phyloP scores from a whole-genome alignment of 2,797 vertebrate genomes.

The Dendrocincla fuliginosa region DNA sequence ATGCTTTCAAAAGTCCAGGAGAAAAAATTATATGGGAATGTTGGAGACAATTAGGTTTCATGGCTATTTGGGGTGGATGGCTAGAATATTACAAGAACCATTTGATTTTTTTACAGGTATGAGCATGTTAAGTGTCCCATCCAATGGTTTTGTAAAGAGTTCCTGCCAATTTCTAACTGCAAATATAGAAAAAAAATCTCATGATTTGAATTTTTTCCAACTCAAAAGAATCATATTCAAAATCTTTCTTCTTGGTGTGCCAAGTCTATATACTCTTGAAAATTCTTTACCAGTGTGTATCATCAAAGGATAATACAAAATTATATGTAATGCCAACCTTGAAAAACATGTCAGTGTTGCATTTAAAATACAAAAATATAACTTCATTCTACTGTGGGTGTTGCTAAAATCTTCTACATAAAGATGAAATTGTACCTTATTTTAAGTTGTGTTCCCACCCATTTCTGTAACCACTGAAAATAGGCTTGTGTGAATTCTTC shows the following conservation, averaged over 20 bases:
- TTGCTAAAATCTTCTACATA: constrained; percentile 6
- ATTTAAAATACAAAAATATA: constrained; percentile 41
- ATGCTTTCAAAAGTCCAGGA: neutral
- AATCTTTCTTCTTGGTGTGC: neutral
- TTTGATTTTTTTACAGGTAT: neutral
- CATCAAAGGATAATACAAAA: constrained; percentile 21
- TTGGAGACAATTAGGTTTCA: neutral
- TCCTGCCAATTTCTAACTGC: neutral
- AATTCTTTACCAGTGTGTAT: neutral
- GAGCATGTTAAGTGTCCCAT: neutral
- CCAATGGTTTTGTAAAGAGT: neutral
- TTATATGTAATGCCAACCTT: neutral
- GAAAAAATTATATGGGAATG: neutral
- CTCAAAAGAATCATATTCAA: neutral
- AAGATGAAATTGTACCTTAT: neutral
- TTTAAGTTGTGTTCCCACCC: constrained; percentile 19
- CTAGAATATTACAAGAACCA: neutral
- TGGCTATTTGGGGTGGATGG: neutral
- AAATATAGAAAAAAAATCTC: neutral
- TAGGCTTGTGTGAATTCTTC: constrained; percentile 7
- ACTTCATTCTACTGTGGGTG: neutral
- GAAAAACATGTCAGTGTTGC: neutral
- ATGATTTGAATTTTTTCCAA: neutral
- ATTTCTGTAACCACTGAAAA: constrained; percentile 18
- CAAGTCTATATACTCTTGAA: neutral